Conservation (phyloP, 2,113 vertebrate species). For the Smithornis capensis region DNA sequence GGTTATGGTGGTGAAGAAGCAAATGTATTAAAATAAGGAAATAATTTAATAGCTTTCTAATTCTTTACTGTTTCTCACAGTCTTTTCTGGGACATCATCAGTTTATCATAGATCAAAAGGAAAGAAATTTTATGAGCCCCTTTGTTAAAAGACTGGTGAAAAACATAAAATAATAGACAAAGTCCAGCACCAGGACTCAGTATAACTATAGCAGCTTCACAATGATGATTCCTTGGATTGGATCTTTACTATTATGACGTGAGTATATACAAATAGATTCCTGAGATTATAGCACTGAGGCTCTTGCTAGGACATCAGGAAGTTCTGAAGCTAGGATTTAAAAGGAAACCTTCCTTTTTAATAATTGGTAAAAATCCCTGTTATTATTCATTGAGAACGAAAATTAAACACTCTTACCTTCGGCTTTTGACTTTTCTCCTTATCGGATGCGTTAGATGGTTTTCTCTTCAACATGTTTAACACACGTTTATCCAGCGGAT, state of each 20-base stretch:
- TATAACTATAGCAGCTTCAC: background rate
- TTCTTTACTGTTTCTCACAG: background rate
- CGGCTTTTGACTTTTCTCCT: constrained; percentile 82
- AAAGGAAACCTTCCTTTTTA: background rate
- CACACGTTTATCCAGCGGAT: background rate
- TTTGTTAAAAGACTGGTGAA: background rate
- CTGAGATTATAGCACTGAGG: background rate
- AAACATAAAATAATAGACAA: background rate
- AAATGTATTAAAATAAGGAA: background rate
- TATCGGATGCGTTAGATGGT: constrained; percentile 82
- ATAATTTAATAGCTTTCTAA: background rate
- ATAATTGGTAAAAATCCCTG: background rate
- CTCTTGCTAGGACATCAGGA: background rate
- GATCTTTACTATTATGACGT: background rate
- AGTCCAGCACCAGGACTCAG: background rate
- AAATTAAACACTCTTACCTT: constrained; percentile 76
- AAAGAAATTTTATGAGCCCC: background rate
- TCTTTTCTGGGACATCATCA: background rate
- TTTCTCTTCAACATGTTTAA: constrained; percentile 85
- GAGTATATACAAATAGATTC: background rate
- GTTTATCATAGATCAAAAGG: background rate
- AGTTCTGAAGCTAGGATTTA: background rate
- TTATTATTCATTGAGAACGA: background rate
- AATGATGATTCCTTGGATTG: background rate
- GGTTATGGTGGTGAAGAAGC: background rate